These are phyloP conservation scores for Eupithecia exiguata DNA, from an alignment of 2,888 invertebrate species.

Conservation along the genomic window DNA sequence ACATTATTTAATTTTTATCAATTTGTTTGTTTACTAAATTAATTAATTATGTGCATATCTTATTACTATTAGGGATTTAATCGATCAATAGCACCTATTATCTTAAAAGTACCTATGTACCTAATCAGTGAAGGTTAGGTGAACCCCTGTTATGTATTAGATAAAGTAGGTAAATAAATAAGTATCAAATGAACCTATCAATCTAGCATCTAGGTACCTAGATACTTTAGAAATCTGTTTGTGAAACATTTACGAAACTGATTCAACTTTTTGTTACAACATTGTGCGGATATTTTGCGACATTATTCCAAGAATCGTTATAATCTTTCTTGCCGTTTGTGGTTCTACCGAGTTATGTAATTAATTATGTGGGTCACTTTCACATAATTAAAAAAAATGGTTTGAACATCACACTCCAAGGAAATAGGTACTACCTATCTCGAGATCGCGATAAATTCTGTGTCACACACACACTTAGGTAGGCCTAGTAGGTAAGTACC, in stretches of 20 bases:
- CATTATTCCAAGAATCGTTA: background rate
- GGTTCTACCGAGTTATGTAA: background rate
- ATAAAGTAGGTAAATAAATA: background rate
- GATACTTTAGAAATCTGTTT: background rate
- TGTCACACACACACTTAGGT: too few relatives aligned
- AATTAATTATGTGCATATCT: too few relatives aligned
- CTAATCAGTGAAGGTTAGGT: background rate
- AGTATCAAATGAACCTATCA: background rate
- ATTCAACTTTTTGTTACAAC: conserved; percentile 16
- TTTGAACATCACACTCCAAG: too few relatives aligned
- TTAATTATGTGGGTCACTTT: background rate
- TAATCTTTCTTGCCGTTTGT: background rate
- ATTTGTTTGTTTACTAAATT: too few relatives aligned
- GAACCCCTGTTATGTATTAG: too few relatives aligned
- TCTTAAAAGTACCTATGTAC: background rate
- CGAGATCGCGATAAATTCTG: too few relatives aligned
- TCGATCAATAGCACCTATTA: too few relatives aligned
- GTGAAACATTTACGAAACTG: conserved; percentile 25
- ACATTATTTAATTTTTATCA: background rate
- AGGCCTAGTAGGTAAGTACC: too few relatives aligned
- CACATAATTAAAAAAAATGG: background rate
- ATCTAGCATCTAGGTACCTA: background rate
- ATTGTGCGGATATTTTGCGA: background rate
- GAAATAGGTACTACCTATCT: too few relatives aligned
- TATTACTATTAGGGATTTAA: background rate